Base-by-base conservation (phyloP, 2,888 invertebrate genomes). In the Pachycephus smyrnensis region DNA sequence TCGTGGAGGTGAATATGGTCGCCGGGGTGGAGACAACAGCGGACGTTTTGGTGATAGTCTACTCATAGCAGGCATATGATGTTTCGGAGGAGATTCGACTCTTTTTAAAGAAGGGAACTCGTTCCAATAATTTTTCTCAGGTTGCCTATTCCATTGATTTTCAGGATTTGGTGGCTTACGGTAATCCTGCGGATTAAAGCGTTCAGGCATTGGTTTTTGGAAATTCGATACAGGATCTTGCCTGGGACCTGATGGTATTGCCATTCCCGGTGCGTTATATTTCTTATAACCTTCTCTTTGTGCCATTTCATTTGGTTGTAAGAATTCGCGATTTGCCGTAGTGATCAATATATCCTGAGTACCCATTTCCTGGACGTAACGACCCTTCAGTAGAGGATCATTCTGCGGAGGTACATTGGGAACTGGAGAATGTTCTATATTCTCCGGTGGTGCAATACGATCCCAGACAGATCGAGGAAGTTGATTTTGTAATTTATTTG, bases 381-480 rank as follows among this genome's bases (percentile, higher is more conserved):
- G 89, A 75, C 87, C 88, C 74, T 86, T 85, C n/a, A 84, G 76
- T 37, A 83, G 55, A 11, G 81, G 75, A 80, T 75, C 37, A 68
- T 68, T 71, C 6, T 71, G 71, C 31, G 12, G 31, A 71, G 30
- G 31, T 33, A 32, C 9, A 32, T 12, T 31, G 12, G 71, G 71
- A 31, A 71, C 30, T 15, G 71, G 9, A 15, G 71, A 71, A 79
- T 81, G 36, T 36, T 35, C 74, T 35, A 73, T 30, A 69, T 76
- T 86, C 6, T 86, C 87, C 11, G 86, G 82, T 4, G 91, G 91
- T 12, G 89, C 90, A 32, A 91, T 91, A 55, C 91, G 87, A 84
- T 91, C 90, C 91, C 91, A 91, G n/a, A 91, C 91, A 2, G 91
- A 90, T 37, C 89, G 84, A 1, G 91, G 89, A 76, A 91, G 78